These are phyloP conservation scores for Porites cylindrica DNA, from an alignment of 92 coral and sea anemone genomes.

Conservation along the genomic window DNA sequence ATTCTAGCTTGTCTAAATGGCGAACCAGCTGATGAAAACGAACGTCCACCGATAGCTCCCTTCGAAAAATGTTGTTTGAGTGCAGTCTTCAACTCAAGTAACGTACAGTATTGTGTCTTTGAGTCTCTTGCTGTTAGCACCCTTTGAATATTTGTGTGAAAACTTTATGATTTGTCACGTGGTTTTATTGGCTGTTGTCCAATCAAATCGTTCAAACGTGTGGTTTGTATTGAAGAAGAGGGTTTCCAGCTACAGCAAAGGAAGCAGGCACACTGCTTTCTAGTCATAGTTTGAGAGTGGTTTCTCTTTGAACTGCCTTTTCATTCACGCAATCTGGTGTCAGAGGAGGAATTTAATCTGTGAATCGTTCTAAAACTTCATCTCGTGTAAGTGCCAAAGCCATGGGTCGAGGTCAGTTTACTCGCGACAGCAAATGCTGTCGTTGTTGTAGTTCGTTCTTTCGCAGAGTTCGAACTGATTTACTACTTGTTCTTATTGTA, in stretches of 20 bases:
- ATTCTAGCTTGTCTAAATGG: no score
- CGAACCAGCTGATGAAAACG: no score
- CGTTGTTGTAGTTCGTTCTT: conserved; percentile 64
- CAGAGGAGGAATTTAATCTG: neutral
- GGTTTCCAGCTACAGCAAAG: neutral
- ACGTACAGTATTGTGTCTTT: no score
- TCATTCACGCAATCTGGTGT: neutral
- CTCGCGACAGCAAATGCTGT: conserved; percentile 38
- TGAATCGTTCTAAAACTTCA: neutral
- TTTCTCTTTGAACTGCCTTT: neutral
- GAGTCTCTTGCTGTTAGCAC: neutral
- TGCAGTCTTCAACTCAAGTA: no score
- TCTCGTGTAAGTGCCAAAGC: neutral
- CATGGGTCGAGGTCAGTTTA: conserved; percentile 14
- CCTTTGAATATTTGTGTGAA: neutral
- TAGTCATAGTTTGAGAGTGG: neutral
- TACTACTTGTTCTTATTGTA: conserved; percentile 78
- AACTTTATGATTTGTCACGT: neutral
- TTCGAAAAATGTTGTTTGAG: no score
- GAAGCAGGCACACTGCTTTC: neutral
- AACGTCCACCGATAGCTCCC: no score
- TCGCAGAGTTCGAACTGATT: conserved; percentile 73
- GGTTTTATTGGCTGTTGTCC: neutral
- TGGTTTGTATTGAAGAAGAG: neutral
- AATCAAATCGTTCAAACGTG: neutral